phyloP scores from a whole-genome alignment of 2,113 vertebrate genomes.

The Leuciscus idus region DNA sequence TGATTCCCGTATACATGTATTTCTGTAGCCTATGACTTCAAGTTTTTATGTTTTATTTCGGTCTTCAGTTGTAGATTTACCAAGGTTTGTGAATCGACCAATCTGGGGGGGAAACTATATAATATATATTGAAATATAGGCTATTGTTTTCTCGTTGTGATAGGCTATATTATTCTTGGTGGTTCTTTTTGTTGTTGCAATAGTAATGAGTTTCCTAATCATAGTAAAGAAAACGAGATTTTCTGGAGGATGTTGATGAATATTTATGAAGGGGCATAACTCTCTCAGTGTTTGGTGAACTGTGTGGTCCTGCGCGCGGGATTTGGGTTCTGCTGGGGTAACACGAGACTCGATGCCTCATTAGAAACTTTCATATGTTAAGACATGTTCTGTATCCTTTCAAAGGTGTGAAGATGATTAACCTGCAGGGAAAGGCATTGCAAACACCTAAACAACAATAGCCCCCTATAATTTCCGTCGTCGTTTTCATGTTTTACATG shows the following conservation, averaged over 20 bases:
- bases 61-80: neutral
- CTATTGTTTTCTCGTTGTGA: neutral
- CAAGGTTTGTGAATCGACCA: neutral
- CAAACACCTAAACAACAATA: slow-evolving; percentile 33
- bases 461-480: neutral
- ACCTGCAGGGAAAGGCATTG: neutral
- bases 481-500: neutral
- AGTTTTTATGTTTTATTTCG: neutral
- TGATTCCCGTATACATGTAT: too few species aligned
- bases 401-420: slow-evolving; percentile 40
- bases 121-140: too few species aligned
- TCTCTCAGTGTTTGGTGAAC: neutral
- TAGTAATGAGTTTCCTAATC: neutral
- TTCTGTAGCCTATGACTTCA: too few species aligned
- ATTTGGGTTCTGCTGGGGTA: slow-evolving; percentile 59
- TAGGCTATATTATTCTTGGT: neutral
- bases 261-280: neutral
- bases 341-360: slow-evolving; percentile 54
- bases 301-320: slow-evolving; percentile 54
- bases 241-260: neutral
- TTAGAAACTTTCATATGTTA: slow-evolving; percentile 60
- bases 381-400: slow-evolving; percentile 43
- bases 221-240: neutral
- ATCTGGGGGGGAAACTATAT: too few species aligned
- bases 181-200: neutral